Conservation (phyloP, 1,140 invertebrate species). For the Pachyrhynchus sulphureomaculatus region DNA sequence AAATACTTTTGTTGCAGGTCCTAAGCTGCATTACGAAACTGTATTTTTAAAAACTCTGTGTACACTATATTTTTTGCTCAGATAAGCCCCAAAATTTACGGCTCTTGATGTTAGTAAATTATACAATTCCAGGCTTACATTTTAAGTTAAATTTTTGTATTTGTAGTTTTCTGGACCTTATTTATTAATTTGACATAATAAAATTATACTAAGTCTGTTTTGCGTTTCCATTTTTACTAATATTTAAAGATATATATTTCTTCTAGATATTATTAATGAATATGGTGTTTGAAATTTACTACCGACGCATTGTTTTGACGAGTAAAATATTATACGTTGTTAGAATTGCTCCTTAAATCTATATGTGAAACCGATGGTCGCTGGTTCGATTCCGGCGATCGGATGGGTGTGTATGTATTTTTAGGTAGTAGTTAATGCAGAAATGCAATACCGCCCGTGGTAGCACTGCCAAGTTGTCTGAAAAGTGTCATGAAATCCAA, state of each 20-base stretch:
- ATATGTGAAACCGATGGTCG: no score
- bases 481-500: no score
- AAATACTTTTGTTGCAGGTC: slow-evolving; percentile 9
- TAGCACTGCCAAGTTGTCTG: no score
- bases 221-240: background rate
- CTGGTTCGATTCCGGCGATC: no score
- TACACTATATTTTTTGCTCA: slow-evolving; percentile 22
- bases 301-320: no score
- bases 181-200: slow-evolving; percentile 28
- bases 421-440: no score
- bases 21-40: background rate
- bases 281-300: no score
- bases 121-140: slow-evolving; percentile 16
- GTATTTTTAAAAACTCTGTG: slow-evolving; percentile 11
- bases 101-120: slow-evolving; percentile 25
- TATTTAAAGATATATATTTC: background rate
- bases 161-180: slow-evolving; percentile 20
- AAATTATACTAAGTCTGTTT: slow-evolving; percentile 1
- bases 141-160: slow-evolving; percentile 29
- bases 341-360: no score
- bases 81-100: slow-evolving; percentile 10
- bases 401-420: no score
- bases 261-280: no score
- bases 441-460: no score
- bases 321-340: no score